These are phyloP conservation scores for Sarcophaga variegata DNA, from an alignment of 2,888 invertebrate species.

Conservation along the genomic window DNA sequence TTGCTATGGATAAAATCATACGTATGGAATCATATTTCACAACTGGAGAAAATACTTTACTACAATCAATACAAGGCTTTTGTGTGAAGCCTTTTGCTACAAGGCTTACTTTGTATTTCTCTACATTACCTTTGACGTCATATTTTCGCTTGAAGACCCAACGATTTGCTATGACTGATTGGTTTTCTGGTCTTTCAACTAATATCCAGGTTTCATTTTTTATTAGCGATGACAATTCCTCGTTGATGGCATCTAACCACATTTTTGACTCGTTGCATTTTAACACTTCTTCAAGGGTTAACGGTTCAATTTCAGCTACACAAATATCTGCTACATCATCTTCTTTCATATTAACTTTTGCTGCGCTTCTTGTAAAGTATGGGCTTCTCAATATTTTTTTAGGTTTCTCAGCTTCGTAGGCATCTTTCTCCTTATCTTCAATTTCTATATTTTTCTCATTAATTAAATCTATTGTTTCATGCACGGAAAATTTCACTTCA, in stretches of 20 bases:
- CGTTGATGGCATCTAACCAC: neutral
- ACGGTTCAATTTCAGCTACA: too few relatives aligned
- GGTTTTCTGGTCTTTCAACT: neutral
- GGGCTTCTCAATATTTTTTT: too few relatives aligned
- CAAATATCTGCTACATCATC: too few relatives aligned
- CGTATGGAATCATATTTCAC: constrained; percentile 33
- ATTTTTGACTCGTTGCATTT: neutral
- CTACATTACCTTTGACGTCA: neutral
- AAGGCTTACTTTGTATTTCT: constrained; percentile 21
- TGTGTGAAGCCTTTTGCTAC: constrained; percentile 29
- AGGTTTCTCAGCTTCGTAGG: too few relatives aligned
- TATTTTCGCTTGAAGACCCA: constrained; percentile 12
- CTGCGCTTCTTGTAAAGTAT: neutral
- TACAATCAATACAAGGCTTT: constrained; percentile 33
- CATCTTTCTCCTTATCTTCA: too few relatives aligned
- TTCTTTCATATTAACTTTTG: neutral
- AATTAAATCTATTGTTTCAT: too few relatives aligned
- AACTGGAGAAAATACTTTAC: constrained; percentile 42
- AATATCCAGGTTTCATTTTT: neutral
- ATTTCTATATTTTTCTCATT: too few relatives aligned
- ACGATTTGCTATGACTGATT: neutral
- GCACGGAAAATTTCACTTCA: too few relatives aligned
- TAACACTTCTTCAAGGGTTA: constrained; percentile 2
- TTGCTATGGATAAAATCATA: constrained; percentile 25
- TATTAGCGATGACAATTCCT: neutral